Conservation (phyloP, 2,888 invertebrate species). For the Eupithecia exiguata region DNA sequence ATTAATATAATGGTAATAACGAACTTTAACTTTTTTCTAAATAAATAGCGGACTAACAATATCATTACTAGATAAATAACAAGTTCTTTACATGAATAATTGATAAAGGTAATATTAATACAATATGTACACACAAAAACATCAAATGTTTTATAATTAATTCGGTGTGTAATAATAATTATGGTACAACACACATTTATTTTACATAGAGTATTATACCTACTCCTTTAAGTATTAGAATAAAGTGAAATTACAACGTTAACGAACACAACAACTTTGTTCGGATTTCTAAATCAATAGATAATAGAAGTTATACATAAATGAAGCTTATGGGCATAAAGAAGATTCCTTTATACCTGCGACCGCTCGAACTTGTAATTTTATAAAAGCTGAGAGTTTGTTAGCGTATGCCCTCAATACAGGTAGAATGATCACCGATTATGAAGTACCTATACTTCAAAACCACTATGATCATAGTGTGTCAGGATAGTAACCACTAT, state of each 20-base stretch:
- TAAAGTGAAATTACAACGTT: constrained; percentile 5
- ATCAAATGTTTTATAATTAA: constrained; percentile 32
- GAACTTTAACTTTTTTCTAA: background rate
- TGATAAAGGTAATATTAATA: constrained; percentile 11
- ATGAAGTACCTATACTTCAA: no score
- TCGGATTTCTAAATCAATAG: constrained; percentile 1
- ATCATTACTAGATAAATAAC: constrained; percentile 5
- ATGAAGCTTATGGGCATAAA: no score
- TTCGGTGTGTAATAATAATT: background rate
- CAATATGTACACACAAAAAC: constrained; percentile 40
- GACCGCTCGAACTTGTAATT: no score
- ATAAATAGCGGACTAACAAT: background rate
- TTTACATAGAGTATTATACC: background rate
- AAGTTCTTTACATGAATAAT: background rate
- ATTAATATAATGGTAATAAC: background rate
- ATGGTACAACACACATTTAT: constrained; percentile 15
- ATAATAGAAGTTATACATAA: background rate
- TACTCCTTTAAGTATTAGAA: background rate
- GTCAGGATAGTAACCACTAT: no score
- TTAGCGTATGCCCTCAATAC: no score
- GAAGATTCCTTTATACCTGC: no score
- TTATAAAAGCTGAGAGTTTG: no score
- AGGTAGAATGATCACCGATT: no score
- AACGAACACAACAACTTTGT: constrained; percentile 31
- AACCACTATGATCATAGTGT: no score